Base-by-base conservation (phyloP, 2,888 invertebrate genomes). In the Sphaerolaimus hirsutus region DNA sequence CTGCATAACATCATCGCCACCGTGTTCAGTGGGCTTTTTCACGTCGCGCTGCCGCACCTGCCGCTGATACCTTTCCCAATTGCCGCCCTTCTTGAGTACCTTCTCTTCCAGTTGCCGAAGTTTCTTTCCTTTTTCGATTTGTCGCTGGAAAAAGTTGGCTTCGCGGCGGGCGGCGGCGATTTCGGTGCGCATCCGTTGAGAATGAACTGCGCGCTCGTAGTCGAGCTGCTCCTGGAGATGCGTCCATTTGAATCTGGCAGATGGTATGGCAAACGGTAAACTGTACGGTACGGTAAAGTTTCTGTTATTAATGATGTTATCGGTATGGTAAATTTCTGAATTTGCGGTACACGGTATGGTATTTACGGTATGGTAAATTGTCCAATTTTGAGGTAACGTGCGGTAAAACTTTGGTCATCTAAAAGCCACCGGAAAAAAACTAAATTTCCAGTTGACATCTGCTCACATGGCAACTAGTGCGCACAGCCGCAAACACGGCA, bases 221-320 rank as follows among this genome's bases (percentile, higher is more conserved):
- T 81, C 80, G 54, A 93, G 69, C 54, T 87, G 73, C 68, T 93
- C 93, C 62, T 81, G 81, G 38, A 97, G 71, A 66, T 97, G 89
- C 26, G 77, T 72, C 93, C 93, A 97, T 67, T 89, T 89, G 63
- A 93, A 93, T 53, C 81, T 74, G 50, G n/a, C n/a, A n/a, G n/a
- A n/a, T n/a, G n/a, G n/a, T n/a, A n/a, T n/a, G n/a, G n/a, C n/a
- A n/a, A n/a, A n/a, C n/a, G n/a, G n/a, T n/a, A n/a, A n/a, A n/a
- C n/a, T n/a, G n/a, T n/a, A n/a, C n/a, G n/a, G n/a, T n/a, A n/a
- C n/a, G n/a, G n/a, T n/a, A n/a, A n/a, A n/a, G n/a, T n/a, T n/a
- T n/a, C n/a, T n/a, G n/a, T n/a, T n/a, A n/a, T n/a, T n/a, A n/a
- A n/a, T n/a, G n/a, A n/a, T n/a, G n/a, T n/a, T n/a, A n/a, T n/a